Percentiles rank a stretch among this genome's conserved stretches.
These are phyloP conservation scores for Hippopotamus amphibius DNA, from an alignment of 2,113 vertebrate species.

Conservation along the genomic window DNA sequence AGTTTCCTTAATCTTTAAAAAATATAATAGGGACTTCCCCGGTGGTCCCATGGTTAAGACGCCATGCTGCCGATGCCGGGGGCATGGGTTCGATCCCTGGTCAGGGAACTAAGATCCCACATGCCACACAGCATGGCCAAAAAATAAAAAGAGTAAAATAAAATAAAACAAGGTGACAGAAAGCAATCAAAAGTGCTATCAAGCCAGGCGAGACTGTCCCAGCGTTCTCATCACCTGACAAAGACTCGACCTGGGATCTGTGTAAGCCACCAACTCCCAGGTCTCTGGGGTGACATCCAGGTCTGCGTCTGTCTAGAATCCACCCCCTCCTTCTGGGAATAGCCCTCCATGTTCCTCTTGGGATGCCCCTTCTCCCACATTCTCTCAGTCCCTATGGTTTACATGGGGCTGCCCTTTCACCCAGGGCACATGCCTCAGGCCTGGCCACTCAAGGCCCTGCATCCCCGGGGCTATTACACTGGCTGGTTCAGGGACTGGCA, in stretches of 20 bases:
- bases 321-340: neutral
- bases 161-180: neutral
- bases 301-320: neutral
- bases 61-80: too few relatives aligned
- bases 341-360: neutral
- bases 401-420: neutral
- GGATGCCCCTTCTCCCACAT: neutral
- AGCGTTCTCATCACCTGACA: neutral
- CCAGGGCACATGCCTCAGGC: neutral
- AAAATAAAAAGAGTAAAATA: neutral
- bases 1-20: neutral
- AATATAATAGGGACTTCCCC: too few relatives aligned
- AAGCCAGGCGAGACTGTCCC: neutral
- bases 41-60: too few relatives aligned
- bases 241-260: neutral
- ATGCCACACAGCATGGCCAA: neutral
- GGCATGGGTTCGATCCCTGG: too few relatives aligned
- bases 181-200: neutral
- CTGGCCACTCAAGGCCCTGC: neutral
- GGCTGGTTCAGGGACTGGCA: neutral
- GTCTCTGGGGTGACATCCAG: neutral
- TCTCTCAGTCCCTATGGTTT: neutral
- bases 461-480: neutral
- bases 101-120: too few relatives aligned
- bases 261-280: neutral